A percentile compares a stretch with the other conserved stretches of the same genome.
These are phyloP conservation scores for Halichoerus grypus DNA, from an alignment of 2,113 vertebrate species.

Conservation along the genomic window DNA sequence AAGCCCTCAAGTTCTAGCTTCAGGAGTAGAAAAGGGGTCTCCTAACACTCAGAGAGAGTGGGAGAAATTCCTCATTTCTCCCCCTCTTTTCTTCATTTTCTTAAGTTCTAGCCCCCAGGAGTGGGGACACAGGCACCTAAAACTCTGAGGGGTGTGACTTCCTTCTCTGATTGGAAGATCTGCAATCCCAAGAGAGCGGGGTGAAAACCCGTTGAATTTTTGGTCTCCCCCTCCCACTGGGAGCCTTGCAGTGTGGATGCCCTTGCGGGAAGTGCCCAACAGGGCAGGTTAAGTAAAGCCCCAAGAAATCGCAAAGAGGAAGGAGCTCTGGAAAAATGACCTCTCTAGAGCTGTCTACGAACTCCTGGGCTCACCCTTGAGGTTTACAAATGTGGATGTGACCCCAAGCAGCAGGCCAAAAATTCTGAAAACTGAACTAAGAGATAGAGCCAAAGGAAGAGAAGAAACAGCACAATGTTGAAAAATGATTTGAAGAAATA, in stretches of 20 bases:
- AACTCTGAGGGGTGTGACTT: not conserved
- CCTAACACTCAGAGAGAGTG: not conserved
- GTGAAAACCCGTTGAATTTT: not conserved
- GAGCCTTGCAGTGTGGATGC: not conserved
- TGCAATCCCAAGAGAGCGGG: not conserved
- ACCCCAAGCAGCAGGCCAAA: not conserved
- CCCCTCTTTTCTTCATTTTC: not conserved
- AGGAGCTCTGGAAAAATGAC: not conserved
- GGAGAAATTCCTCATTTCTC: not conserved
- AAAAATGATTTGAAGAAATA: slow-evolving; percentile 4
- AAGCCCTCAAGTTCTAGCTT: not conserved
- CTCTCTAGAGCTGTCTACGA: too few relatives aligned
- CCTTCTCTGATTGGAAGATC: not conserved
- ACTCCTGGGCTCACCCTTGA: not conserved
- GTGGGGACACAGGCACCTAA: not conserved
- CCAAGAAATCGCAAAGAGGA: not conserved
- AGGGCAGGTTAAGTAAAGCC: not conserved
- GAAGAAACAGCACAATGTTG: not conserved
- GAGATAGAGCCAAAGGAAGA: not conserved
- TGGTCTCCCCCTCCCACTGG: not conserved
- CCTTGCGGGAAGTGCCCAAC: not conserved
- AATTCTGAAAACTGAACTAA: not conserved
- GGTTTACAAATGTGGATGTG: not conserved
- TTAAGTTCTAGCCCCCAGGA: not conserved
- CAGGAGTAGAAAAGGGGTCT: not conserved